Base-by-base conservation (phyloP, 2,797 vertebrate genomes). In the Melanotaenia pygmaea region DNA sequence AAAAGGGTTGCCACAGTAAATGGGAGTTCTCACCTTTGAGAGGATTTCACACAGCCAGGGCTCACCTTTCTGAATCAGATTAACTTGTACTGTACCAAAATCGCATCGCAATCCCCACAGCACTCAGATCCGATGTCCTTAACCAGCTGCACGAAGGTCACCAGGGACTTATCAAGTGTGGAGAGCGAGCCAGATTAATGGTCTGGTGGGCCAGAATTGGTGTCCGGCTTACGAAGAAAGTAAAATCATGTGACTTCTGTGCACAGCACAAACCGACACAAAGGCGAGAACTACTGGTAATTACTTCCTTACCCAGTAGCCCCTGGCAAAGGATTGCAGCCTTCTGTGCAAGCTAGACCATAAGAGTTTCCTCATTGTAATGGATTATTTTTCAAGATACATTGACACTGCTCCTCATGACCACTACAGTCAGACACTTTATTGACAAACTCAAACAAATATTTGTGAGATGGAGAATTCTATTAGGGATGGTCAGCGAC, bases 161-260 rank as follows among this genome's bases (percentile, higher is more conserved):
- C 22, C 8, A 0, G 22, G 28, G 28, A 28, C 28, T 28, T 28
- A 28, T 4, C 28, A 28, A 28, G 28, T 28, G 28, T 28, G 28
- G 28, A 28, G 59, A 18, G 0, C 3, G 0, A 0, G 7, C 59
- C 7, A 60, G 7, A 1, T 10, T 14, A n/a, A 60, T 34, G 14
- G 59, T 60, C 20, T 60, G 35, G 59, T 38, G 22, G 13, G 34
- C n/a, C 5, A 60, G 14, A 2, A 35, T 12, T 9, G 45, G 30
- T 14, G 20, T 32, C 14, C 28, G 51, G 13, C 32, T 64, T 0
- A 60, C 1, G 3, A 60, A 0, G 28, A 64, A 35, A 34, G 30
- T 34, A 12, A 51, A 14, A 1, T 35, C 26, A 37, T 72, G 64
- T 47, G 28, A 37, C 0, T 77, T 77, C 26, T 80, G 82, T 22